Evolutionary conservation across 1,140 invertebrate genomes (phyloP), one percentile per base, ranked within the genome.

Genomic region (Oryctes rhinoceros): DNA sequence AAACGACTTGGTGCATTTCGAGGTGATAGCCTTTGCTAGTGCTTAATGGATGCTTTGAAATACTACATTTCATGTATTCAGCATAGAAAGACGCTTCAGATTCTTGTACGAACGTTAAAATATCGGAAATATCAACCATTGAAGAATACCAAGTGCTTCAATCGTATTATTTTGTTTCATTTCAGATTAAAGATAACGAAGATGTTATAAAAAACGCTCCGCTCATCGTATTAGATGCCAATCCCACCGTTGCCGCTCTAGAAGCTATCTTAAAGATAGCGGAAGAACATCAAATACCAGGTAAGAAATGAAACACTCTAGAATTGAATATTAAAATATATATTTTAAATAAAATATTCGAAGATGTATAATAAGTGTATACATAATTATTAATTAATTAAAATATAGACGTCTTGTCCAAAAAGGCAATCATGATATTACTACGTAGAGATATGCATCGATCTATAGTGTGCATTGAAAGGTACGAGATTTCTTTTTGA

Each of bases 201-300:
- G 81, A 91, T 6, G 81, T 90, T 2, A 87, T 96, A 18, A 86
- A 89, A 78, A 85, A 88, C 20, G 90, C 94, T 0, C 91, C 94
- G 5, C 84, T 97, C 11, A 90, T 98, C 37, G 88, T 96, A 59
- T 87, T 97, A 30, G 96, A 98, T 89, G 95, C 93, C 30, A 98
- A 97, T 88, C 87, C 94, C 71, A 91, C 94, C 13, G 77, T 90
- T 67, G 87, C 91, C 37, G 91, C 94, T 0, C 93, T 97, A 85
- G 87, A 90, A 71, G 89, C 89, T 79, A 87, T 92, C 13, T 85
- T 96, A 67, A 85, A 92, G 78, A 83, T 94, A 6, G 95, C 94
- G 48, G 79, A 87, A 5, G 83, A 89, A 76, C 85, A 91, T 44
- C 85, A 90, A 47, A 91, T 93, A 84, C 94, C 95, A 86, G 92